phyloP scores from a whole-genome alignment of 1,140 invertebrate species.

The Probaryconus sp. region DNA sequence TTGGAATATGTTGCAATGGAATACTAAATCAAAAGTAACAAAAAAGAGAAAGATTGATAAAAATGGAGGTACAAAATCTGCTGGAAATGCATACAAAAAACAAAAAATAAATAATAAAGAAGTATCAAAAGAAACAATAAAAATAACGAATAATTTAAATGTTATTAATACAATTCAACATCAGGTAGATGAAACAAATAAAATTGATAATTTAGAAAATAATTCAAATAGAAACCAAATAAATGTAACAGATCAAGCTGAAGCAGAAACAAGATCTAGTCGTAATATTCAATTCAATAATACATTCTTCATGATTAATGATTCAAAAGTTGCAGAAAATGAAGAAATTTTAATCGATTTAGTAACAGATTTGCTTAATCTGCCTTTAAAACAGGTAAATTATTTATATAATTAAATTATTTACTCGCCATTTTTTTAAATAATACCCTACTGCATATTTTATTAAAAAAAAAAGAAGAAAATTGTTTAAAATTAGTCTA shows the following conservation, averaged over 20 bases:
- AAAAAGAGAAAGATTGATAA: constrained; percentile 49
- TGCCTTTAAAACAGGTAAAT: constrained; percentile 71
- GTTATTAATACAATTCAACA: too few relatives aligned
- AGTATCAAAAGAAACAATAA: neutral
- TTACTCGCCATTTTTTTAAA: too few relatives aligned
- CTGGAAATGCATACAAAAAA: constrained; percentile 18
- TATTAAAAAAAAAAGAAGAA: too few relatives aligned
- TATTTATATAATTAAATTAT: constrained; percentile 8
- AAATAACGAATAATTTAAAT: too few relatives aligned
- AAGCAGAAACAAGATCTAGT: constrained; percentile 21
- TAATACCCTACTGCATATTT: too few relatives aligned
- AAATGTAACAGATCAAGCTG: too few relatives aligned
- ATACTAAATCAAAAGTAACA: constrained; percentile 42
- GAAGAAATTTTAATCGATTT: constrained; percentile 67
- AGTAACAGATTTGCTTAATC: constrained; percentile 71
- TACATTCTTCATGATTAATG: constrained; percentile 59
- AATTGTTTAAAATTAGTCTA: too few relatives aligned
- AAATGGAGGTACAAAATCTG: constrained; percentile 7
- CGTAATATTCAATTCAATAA: constrained; percentile 40
- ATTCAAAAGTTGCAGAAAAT: constrained; percentile 63
- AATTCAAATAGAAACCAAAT: too few relatives aligned
- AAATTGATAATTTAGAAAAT: constrained; percentile 5
- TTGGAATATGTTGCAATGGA: constrained; percentile 57
- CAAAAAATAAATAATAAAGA: constrained; percentile 21
- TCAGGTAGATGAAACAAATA: constrained; percentile 11